A percentile compares a stretch with the other conserved stretches of the same genome.
These are phyloP conservation scores for Chelmon rostratus DNA, from an alignment of 2,797 vertebrate species.

Conservation along the genomic window DNA sequence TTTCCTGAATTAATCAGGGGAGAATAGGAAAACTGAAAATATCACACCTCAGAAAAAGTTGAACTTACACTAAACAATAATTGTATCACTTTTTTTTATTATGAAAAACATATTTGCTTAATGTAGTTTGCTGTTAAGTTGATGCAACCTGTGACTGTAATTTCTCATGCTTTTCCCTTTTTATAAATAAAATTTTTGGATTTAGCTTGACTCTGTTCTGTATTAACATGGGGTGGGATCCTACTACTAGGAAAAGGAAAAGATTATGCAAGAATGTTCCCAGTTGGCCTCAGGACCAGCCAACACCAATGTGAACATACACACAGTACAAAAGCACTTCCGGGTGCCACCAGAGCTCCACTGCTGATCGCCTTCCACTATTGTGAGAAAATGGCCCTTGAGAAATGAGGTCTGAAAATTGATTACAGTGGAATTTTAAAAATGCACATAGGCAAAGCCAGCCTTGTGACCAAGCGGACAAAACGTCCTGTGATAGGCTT, in stretches of 20 bases:
- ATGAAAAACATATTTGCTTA: slow-evolving; percentile 27
- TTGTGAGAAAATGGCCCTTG: background rate
- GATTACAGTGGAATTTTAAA: background rate
- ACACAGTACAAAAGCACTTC: slow-evolving; percentile 10
- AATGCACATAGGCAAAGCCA: background rate
- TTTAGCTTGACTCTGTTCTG: slow-evolving; percentile 15
- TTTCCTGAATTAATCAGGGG: slow-evolving; percentile 3
- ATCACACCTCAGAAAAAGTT: background rate
- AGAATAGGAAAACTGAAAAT: background rate
- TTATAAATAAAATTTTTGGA: slow-evolving; percentile 45
- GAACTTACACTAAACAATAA: slow-evolving; percentile 30
- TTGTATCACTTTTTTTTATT: slow-evolving; percentile 26
- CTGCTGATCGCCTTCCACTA: background rate
- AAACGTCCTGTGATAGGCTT: background rate
- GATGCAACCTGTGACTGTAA: slow-evolving; percentile 17
- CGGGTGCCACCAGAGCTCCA: background rate
- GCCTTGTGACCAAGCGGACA: background rate
- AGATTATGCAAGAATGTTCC: background rate
- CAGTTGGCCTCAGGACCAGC: background rate
- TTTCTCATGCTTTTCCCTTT: slow-evolving; percentile 7
- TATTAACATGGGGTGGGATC: background rate
- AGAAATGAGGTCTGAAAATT: background rate
- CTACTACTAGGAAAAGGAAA: slow-evolving; percentile 1
- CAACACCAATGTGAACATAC: background rate
- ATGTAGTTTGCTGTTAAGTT: slow-evolving; percentile 21